Conservation (phyloP, 1,140 invertebrate species). For the Drosophila ambigua region DNA sequence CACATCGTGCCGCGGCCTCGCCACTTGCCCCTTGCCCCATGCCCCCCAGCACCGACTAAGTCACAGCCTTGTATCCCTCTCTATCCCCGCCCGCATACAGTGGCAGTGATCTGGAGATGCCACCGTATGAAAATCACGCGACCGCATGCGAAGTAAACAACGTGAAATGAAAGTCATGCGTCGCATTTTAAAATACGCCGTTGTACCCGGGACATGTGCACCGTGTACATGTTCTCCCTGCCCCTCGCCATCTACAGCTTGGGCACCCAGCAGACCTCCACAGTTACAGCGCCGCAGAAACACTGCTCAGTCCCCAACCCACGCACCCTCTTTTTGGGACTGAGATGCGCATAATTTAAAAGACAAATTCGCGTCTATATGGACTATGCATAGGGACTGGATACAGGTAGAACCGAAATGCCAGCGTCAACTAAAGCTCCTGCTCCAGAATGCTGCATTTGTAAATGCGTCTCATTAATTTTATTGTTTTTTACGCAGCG, state of each 20-base stretch:
- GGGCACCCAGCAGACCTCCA: neutral
- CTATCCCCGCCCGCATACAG: neutral
- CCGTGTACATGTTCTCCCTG: neutral
- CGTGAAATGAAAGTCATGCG: constrained; percentile 80
- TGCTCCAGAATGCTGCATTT: constrained; percentile 54
- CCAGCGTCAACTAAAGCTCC: too few relatives aligned
- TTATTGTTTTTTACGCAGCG: constrained; percentile 48
- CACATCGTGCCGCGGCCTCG: constrained; percentile 65
- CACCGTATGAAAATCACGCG: constrained; percentile 73
- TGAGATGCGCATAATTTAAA: constrained; percentile 77
- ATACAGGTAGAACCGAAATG: neutral
- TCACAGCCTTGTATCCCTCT: neutral
- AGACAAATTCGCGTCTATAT: constrained; percentile 64
- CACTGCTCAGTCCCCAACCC: neutral
- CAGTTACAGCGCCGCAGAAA: too few relatives aligned
- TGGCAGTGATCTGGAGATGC: constrained; percentile 25
- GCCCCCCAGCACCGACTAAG: too few relatives aligned
- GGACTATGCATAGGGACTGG: constrained; percentile 6
- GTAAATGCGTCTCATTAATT: constrained; percentile 74
- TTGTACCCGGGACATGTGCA: constrained; percentile 54
- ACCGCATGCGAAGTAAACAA: constrained; percentile 78
- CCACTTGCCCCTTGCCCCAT: constrained; percentile 11
- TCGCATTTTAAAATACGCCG: constrained; percentile 74
- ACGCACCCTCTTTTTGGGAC: constrained; percentile 22
- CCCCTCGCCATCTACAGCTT: neutral